These are phyloP conservation scores for Brachyopa scutellaris DNA, from an alignment of 2,888 invertebrate species.

Conservation along the genomic window DNA sequence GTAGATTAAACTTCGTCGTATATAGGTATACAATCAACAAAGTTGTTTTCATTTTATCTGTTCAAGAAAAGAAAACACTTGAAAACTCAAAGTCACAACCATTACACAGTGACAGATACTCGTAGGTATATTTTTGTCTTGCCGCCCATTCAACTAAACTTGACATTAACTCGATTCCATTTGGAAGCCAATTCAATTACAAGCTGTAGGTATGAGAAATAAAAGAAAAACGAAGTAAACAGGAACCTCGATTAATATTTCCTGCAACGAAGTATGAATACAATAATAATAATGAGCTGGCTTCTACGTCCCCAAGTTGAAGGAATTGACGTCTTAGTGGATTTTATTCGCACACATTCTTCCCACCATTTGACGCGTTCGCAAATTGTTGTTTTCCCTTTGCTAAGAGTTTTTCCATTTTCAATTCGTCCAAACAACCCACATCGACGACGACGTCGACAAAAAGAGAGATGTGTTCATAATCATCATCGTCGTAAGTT, in stretches of 20 bases:
- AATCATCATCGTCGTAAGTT: background rate
- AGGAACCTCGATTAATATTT: conserved; percentile 44
- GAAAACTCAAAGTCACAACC: conserved; percentile 1
- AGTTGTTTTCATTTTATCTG: no score
- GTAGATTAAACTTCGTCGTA: no score
- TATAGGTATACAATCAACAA: no score
- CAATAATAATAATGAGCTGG: no score
- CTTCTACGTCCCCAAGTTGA: background rate
- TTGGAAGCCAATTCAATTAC: conserved; percentile 2
- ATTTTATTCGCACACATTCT: conserved; percentile 19
- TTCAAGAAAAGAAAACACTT: conserved; percentile 3
- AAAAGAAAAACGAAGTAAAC: conserved; percentile 2
- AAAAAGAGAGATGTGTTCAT: conserved; percentile 24
- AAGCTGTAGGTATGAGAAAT: conserved; percentile 22
- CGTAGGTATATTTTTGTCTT: background rate
- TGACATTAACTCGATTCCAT: background rate
- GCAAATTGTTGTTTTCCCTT: conserved; percentile 9
- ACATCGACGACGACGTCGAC: background rate
- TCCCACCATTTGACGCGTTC: background rate
- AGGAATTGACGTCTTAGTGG: conserved; percentile 30
- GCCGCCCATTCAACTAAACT: conserved; percentile 1
- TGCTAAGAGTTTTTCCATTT: conserved; percentile 14
- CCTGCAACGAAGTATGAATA: conserved; percentile 38
- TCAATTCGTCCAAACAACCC: conserved; percentile 3
- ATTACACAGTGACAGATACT: background rate